Evolutionary conservation across 2,888 invertebrate genomes (phyloP).

Genomic region (Leptothorax acervorum): DNA sequence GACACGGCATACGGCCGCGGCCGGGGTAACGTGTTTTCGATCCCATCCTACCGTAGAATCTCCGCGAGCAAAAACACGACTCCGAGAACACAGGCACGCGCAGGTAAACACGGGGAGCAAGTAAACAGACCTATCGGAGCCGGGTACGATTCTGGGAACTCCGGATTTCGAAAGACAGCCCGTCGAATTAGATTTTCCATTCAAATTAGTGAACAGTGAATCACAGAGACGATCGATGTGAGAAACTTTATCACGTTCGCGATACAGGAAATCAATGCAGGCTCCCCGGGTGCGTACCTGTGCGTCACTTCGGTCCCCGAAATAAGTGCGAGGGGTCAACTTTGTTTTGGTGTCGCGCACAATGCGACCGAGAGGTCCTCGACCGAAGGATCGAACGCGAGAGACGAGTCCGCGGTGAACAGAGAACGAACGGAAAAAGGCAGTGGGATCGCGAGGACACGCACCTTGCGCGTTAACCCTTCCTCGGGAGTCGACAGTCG

Average conservation of each 20-base stretch:
- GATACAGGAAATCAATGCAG: not conserved
- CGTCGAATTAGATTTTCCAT: not conserved
- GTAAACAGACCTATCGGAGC: not conserved
- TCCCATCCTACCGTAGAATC: not conserved
- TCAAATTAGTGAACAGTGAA: not conserved
- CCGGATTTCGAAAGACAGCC: not conserved
- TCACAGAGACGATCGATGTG: not conserved
- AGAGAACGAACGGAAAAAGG: not conserved
- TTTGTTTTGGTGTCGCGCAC: not conserved
- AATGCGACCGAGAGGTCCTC: not conserved
- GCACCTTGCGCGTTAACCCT: not conserved
- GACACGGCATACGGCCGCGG: too few relatives aligned
- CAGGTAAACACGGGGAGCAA: not conserved
- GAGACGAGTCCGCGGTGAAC: not conserved
- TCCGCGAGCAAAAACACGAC: slow-evolving; percentile 15
- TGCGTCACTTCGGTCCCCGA: not conserved
- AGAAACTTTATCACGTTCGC: not conserved
- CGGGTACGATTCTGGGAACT: not conserved
- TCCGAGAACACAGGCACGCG: not conserved
- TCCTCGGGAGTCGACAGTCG: not conserved
- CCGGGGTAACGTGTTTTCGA: not conserved
- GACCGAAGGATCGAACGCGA: not conserved
- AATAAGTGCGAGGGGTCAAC: not conserved
- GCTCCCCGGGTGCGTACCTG: not conserved
- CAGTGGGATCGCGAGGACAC: not conserved